Evolutionary conservation across 2,888 invertebrate species (phyloP), one percentile per base, ranked within the genome.

Genomic region (Atherix ibis): DNA sequence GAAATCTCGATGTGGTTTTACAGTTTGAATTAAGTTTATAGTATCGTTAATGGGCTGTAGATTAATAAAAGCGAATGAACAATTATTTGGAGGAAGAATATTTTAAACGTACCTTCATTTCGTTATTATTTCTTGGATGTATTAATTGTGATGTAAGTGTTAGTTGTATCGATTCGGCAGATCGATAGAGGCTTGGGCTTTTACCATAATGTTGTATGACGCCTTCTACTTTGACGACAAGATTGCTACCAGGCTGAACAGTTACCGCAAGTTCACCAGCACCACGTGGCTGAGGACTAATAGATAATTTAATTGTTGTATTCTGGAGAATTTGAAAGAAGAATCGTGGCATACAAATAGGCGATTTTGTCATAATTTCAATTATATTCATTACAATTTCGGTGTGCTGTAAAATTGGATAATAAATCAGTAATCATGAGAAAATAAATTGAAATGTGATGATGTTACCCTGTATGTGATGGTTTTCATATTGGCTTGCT

Each of bases 171-270:
- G 76, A 71, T 43, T 73, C 66, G 40, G 87, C 74, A 48, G 71
- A 70, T 24, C 84, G 66, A 52, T 75, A 82, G 9, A 78, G 55
- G 4, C 77, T 75, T 5, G 76, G 73, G 38, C 66, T 64, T 43
- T 67, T 68, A 16, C 75, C 77, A 32, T 54, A 57, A 44, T 78
- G 78, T 46, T 81, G 77, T 31, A 92, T 71, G 2, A 95, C 89
- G 1, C 94, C 94, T 61, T 94, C 94, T 3, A 94, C 83, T 65
- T 89, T 91, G 16, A 94, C 71, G 2, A 91, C 87, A 38, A 94
- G 68, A 45, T 87, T 81, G 45, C 87, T 82, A 35, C 83, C 81
- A 27, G 77, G 73, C 39, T 82, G 81, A 24, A 92, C 76, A 41
- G 79, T 70, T 31, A 91, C 80, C 30, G 82, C 82, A n/a, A n/a